phyloP scores from a whole-genome alignment of 2,113 vertebrate genomes.

The Megaleporinus macrocephalus region DNA sequence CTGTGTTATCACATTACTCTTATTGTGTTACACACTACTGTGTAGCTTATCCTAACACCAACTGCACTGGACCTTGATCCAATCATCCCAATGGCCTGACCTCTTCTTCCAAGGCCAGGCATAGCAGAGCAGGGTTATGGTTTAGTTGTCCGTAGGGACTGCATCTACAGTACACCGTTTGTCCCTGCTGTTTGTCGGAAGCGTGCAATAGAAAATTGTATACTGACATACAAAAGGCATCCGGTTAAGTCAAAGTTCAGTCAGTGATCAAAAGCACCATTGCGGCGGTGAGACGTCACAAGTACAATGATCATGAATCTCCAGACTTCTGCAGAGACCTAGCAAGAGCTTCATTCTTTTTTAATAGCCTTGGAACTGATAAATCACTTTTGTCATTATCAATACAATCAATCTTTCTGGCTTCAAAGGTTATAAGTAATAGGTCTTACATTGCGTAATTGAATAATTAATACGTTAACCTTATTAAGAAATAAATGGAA shows the following conservation, averaged over 20 bases:
- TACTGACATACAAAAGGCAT: background rate
- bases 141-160: background rate
- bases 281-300: background rate
- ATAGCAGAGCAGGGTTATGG: background rate
- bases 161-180: background rate
- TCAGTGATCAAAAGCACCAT: background rate
- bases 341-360: constrained; percentile 45
- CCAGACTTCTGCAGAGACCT: constrained; percentile 27
- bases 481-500: constrained; percentile 58
- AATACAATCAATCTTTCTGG: constrained; percentile 56
- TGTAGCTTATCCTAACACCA: constrained; percentile 3
- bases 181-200: background rate
- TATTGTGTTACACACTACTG: background rate
- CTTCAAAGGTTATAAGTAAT: constrained; percentile 58
- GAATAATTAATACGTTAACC: constrained; percentile 60
- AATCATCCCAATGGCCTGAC: constrained; percentile 1
- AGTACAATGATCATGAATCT: constrained; percentile 57
- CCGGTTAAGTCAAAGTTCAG: background rate
- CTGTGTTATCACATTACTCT: constrained; percentile 28
- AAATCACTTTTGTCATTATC: constrained; percentile 58
- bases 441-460: constrained; percentile 56
- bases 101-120: background rate
- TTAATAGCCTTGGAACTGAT: constrained; percentile 51
- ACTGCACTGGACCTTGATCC: background rate
- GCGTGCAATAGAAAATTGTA: background rate